phyloP scores from a whole-genome alignment of 2,113 vertebrate genomes.

The Sardina pilchardus region DNA sequence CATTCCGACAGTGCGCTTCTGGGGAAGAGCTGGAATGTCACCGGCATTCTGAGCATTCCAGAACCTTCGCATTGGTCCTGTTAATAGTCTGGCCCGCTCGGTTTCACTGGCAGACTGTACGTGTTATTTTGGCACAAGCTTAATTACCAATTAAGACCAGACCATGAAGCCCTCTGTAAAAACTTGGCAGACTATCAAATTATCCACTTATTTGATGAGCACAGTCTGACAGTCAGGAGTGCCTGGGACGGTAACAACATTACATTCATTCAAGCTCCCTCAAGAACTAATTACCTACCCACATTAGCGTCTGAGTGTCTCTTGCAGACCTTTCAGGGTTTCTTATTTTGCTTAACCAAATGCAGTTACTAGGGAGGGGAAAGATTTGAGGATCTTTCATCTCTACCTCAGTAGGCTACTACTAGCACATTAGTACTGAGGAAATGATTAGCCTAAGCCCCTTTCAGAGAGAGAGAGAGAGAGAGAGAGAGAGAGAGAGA shows the following conservation, averaged over 20 bases:
- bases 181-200: not conserved
- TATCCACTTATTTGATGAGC: not conserved
- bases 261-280: not conserved
- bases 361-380: not conserved
- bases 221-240: not conserved
- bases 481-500: conserved; percentile 15
- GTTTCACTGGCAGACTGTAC: not conserved
- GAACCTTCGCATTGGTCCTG: not conserved
- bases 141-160: conserved; percentile 22
- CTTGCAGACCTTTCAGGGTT: not conserved
- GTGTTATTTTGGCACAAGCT: not conserved
- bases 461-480: conserved; percentile 18
- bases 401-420: not conserved
- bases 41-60: conserved; percentile 15
- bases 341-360: not conserved
- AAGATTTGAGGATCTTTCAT: not conserved
- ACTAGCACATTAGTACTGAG: conserved; percentile 31
- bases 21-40: conserved; percentile 13
- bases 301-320: not conserved
- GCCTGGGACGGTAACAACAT: not conserved
- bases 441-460: conserved; percentile 46
- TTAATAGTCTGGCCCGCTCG: not conserved
- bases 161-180: not conserved
- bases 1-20: not conserved
- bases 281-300: not conserved